A percentile compares a stretch with the other conserved stretches of the same genome.
Conservation (phyloP, 2,113 vertebrate genomes). For the Dermatemys mawii region DNA sequence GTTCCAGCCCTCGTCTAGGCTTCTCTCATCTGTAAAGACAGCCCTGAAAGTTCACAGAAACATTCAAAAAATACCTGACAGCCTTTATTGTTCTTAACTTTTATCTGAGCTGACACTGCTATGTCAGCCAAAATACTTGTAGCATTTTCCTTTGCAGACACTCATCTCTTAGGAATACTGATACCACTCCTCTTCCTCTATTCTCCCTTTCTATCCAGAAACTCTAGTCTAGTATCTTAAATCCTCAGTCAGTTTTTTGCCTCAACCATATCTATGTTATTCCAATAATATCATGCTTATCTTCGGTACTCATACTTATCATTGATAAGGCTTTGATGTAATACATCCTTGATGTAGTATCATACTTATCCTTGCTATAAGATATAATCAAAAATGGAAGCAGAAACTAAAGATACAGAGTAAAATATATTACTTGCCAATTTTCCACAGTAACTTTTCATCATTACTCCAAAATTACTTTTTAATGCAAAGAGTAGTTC, state of each 20-base stretch:
- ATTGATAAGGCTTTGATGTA: constrained; percentile 83
- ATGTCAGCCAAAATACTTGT: constrained; percentile 63
- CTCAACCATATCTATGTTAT: constrained; percentile 65
- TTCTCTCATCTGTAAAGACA: constrained; percentile 57
- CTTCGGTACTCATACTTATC: constrained; percentile 75
- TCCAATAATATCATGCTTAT: constrained; percentile 77
- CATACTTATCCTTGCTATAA: constrained; percentile 80
- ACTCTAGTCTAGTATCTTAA: constrained; percentile 64
- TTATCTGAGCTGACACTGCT: constrained; percentile 55
- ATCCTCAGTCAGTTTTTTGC: constrained; percentile 70
- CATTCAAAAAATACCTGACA: constrained; percentile 67
- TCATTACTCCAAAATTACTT: constrained; percentile 99
- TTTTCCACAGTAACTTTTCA: constrained; percentile 99
- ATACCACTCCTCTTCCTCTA: constrained; percentile 21
- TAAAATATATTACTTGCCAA: constrained; percentile 99
- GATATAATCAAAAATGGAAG: constrained; percentile 89
- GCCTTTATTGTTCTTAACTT: constrained; percentile 64
- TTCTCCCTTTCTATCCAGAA: constrained; percentile 53
- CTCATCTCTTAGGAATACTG: constrained; percentile 62
- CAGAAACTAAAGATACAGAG: constrained; percentile 86
- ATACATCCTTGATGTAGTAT: constrained; percentile 85
- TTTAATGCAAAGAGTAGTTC: constrained; percentile 99
- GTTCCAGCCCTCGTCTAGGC: not conserved
- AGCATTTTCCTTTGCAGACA: constrained; percentile 28
- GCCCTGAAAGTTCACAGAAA: constrained; percentile 43